A percentile compares a stretch with the other conserved stretches of the same genome.
These are phyloP conservation scores for Panorpa germanica DNA, from an alignment of 2,888 invertebrate species.

Conservation along the genomic window DNA sequence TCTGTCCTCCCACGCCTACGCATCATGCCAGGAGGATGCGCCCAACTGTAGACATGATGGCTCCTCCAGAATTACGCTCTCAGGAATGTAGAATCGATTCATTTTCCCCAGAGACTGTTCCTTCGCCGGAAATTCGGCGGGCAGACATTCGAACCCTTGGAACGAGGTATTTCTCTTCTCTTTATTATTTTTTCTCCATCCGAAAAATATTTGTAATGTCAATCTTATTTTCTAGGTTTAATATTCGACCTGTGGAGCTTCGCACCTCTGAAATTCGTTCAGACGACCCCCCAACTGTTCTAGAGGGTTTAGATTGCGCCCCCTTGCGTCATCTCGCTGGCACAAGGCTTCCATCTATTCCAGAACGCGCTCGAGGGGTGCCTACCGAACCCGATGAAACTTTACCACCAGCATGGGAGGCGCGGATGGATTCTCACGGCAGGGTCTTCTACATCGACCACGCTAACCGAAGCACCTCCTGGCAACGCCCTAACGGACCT, in stretches of 20 bases:
- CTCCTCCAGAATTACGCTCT: slow-evolving; percentile 31
- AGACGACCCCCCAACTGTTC: slow-evolving; percentile 13
- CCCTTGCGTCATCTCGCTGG: slow-evolving; percentile 51
- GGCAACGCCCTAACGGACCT: slow-evolving; percentile 88
- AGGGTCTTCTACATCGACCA: slow-evolving; percentile 96
- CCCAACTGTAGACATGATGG: slow-evolving; percentile 23
- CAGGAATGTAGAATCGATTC: slow-evolving; percentile 20
- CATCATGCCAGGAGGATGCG: slow-evolving; percentile 58
- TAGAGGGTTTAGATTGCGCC: slow-evolving; percentile 20
- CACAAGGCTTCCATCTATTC: slow-evolving; percentile 62
- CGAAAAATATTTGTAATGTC: background rate
- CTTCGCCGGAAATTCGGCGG: slow-evolving; percentile 21
- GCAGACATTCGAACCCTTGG: no score
- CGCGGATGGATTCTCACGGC: slow-evolving; percentile 90
- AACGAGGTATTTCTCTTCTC: slow-evolving; percentile 23
- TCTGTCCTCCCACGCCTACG: slow-evolving; percentile 76
- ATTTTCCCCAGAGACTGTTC: slow-evolving; percentile 22
- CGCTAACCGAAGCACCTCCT: slow-evolving; percentile 87
- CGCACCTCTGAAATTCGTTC: slow-evolving; percentile 16
- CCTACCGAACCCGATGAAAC: slow-evolving; percentile 61
- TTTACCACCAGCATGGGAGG: slow-evolving; percentile 90
- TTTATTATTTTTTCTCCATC: no score
- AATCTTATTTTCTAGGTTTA: no score
- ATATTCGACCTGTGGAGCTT: slow-evolving; percentile 10
- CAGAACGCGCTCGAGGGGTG: slow-evolving; percentile 41